Percentiles rank a stretch among this genome's conserved stretches.
phyloP scores from a whole-genome alignment of 2,888 invertebrate genomes.

The Drosophila kambysellisi region DNA sequence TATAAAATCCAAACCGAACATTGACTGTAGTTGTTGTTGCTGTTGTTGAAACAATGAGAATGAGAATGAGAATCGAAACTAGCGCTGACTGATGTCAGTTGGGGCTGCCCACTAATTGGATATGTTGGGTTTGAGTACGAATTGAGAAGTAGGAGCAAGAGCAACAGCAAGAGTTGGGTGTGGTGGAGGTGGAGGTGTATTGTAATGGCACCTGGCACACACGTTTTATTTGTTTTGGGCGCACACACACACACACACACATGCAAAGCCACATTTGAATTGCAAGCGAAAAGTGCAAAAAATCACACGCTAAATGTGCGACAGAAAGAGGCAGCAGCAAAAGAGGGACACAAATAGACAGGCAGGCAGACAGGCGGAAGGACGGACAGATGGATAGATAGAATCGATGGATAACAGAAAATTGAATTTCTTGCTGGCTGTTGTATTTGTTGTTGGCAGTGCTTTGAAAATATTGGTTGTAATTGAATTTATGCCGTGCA shows the following conservation, averaged over 20 bases:
- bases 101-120: slow-evolving; percentile 62
- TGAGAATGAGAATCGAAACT: slow-evolving; percentile 53
- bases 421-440: slow-evolving; percentile 55
- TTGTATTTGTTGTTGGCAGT: slow-evolving; percentile 39
- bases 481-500: slow-evolving; percentile 70
- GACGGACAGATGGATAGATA: slow-evolving; percentile 26
- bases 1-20: slow-evolving; percentile 51
- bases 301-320: slow-evolving; percentile 54
- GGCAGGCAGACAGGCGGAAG: not conserved
- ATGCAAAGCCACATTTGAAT: slow-evolving; percentile 37
- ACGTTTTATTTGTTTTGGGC: slow-evolving; percentile 62
- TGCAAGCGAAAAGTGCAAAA: slow-evolving; percentile 70
- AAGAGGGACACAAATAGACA: slow-evolving; percentile 12
- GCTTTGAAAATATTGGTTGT: slow-evolving; percentile 64
- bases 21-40: slow-evolving; percentile 11
- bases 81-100: slow-evolving; percentile 64
- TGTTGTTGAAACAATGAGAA: slow-evolving; percentile 53
- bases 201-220: slow-evolving; percentile 33
- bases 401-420: slow-evolving; percentile 63
- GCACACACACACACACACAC: slow-evolving; percentile 19
- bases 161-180: not conserved
- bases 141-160: not conserved
- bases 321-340: slow-evolving; percentile 15
- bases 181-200: slow-evolving; percentile 15
- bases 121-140: slow-evolving; percentile 24